These are phyloP conservation scores for Pseudomyrmex pallidus DNA, from an alignment of 1,140 invertebrate species.

Conservation along the genomic window DNA sequence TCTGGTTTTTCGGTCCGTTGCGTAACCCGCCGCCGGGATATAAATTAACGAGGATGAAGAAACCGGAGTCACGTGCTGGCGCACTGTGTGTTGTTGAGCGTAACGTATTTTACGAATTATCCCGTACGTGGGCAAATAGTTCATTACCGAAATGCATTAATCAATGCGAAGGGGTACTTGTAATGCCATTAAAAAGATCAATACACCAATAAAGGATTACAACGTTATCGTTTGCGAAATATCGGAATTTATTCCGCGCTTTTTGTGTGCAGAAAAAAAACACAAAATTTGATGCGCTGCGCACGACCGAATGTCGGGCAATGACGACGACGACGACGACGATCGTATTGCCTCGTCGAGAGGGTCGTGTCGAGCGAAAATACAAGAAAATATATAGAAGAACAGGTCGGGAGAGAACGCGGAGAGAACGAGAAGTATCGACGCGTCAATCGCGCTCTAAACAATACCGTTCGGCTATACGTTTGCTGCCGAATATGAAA, in stretches of 20 bases:
- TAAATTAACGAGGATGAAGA: conserved; percentile 52
- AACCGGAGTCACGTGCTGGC: conserved; percentile 13
- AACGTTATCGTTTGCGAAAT: neutral
- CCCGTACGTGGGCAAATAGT: conserved; percentile 11
- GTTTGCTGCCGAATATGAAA: conserved; percentile 51
- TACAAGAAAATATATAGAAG: neutral
- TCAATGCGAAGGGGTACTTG: neutral
- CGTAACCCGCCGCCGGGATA: neutral
- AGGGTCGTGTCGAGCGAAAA: neutral
- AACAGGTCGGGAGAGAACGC: neutral
- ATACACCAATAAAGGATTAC: neutral
- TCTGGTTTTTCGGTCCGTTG: conserved; percentile 39
- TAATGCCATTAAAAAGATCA: neutral
- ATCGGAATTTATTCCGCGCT: neutral
- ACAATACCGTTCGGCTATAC: conserved; percentile 46
- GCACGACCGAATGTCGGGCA: neutral
- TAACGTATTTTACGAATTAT: conserved; percentile 37
- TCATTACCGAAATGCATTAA: conserved; percentile 11
- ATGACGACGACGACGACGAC: neutral
- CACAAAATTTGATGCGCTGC: neutral
- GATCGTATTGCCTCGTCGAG: conserved; percentile 14
- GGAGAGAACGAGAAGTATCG: conserved; percentile 4
- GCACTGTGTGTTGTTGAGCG: neutral
- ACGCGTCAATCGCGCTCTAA: conserved; percentile 43
- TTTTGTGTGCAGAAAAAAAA: too few relatives aligned